Evolutionary conservation across 2,797 vertebrate genomes (phyloP), one percentile per base, ranked within the genome.

Genomic region (Pangasius macronema): DNA sequence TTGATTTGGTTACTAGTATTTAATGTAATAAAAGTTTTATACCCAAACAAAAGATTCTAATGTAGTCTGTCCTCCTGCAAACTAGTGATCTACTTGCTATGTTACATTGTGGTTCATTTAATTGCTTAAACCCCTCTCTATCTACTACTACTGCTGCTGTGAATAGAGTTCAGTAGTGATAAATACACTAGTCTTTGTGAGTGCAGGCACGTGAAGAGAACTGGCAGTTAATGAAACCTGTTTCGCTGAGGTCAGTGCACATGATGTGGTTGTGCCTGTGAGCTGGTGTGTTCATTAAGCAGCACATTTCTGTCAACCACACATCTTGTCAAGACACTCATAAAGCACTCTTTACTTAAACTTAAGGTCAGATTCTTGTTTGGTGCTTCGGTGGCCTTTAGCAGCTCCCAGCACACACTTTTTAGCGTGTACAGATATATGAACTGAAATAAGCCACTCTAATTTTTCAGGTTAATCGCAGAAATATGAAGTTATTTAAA

Each of bases 231-330:
- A 39, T 27, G 33, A 57, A 57, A 24, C 49, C 10, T 3, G 1
- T 57, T 79, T 79, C 4, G 53, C 76, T 79, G 76, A 57, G 76
- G 30, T 57, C 53, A 39, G 77, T 14, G 77, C 13, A 80, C 39
- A 59, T 59, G 53, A 80, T 11, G 53, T 42, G 18, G 22, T 1
- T 27, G 55, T 59, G 77, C 3, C 20, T 33, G 49, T 30, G 75
- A 33, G 75, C 14, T 20, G 7, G n/a, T 0, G 14, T 53, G 75
- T 53, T 18, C 42, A 10, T 49, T 6, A 49, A 14, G 39, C 77
- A 59, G 77, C 77, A 39, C 10, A 6, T 59, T 80, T 80, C 53
- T 59, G 10, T 20, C 11, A 80, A 55, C n/a, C 49, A 30, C n/a
- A 16, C 14, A 3, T 76, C 33, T 22, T 33, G 75, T 14, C 13